Conservation (phyloP, 2,888 invertebrate species). For the Tachina grossa region DNA sequence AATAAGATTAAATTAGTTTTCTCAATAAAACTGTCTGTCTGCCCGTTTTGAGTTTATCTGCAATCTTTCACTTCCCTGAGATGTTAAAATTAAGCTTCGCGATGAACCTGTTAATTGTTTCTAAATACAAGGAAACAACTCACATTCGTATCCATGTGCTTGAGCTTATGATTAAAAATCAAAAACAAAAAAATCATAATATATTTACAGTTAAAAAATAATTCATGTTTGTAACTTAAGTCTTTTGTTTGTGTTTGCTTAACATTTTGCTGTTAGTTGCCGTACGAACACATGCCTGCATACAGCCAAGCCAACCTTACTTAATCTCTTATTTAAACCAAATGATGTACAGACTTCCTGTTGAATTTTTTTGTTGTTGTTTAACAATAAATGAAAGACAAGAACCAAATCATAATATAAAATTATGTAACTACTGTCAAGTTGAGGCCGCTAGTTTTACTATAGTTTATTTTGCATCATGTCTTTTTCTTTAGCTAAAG, state of each 20-base stretch:
- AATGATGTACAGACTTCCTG: constrained; percentile 60
- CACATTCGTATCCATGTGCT: constrained; percentile 3
- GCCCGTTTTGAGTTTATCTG: background rate
- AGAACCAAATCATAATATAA: constrained; percentile 59
- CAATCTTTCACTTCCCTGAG: constrained; percentile 28
- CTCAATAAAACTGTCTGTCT: background rate
- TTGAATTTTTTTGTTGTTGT: constrained; percentile 10
- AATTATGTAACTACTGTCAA: constrained; percentile 67
- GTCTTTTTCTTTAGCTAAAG: constrained; percentile 4
- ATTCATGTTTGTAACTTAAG: constrained; percentile 61
- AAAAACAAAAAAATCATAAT: background rate
- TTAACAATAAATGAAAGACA: background rate
- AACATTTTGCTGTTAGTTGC: background rate
- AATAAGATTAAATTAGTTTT: constrained; percentile 2
- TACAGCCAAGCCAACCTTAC: constrained; percentile 1
- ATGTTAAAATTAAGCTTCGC: constrained; percentile 5
- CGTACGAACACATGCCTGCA: background rate
- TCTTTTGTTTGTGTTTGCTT: constrained; percentile 66
- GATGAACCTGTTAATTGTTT: constrained; percentile 54
- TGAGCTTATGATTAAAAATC: background rate
- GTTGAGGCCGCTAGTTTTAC: constrained; percentile 38
- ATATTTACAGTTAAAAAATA: constrained; percentile 20
- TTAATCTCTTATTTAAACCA: constrained; percentile 33
- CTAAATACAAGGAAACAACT: constrained; percentile 2
- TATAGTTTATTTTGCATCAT: constrained; percentile 38